These are phyloP conservation scores for Orthosia cruda DNA, from an alignment of 2,888 invertebrate genomes.

Conservation along the genomic window DNA sequence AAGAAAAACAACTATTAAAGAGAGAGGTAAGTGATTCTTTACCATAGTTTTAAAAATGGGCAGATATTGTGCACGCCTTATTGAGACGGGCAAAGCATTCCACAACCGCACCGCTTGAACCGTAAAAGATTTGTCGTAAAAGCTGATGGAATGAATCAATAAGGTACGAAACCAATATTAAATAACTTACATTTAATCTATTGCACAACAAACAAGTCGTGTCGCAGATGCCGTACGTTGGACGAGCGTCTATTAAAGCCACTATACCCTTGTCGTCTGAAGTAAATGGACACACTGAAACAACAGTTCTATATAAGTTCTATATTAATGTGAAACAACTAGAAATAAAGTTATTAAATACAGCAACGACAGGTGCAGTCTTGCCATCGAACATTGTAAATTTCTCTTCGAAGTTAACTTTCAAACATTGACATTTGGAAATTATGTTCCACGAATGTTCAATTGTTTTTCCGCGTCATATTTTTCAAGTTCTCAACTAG, in stretches of 20 bases:
- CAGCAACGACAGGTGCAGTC: not conserved
- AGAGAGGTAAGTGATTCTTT: too few species aligned
- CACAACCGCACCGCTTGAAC: too few species aligned
- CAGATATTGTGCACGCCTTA: too few species aligned
- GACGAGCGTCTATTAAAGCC: slow-evolving; percentile 85
- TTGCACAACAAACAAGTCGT: slow-evolving; percentile 85
- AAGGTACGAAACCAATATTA: not conserved
- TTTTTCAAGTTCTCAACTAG: not conserved
- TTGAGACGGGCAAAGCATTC: too few species aligned
- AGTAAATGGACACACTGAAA: slow-evolving; percentile 84
- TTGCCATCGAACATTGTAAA: not conserved
- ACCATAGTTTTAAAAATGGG: too few species aligned
- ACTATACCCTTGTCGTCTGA: slow-evolving; percentile 78
- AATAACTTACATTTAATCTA: slow-evolving; percentile 83
- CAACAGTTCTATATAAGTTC: slow-evolving; percentile 27
- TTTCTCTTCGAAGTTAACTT: not conserved
- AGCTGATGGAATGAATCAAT: not conserved
- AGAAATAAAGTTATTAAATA: slow-evolving; percentile 20
- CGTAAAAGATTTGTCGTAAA: too few species aligned
- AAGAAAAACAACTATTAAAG: too few species aligned
- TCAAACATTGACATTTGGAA: too few species aligned
- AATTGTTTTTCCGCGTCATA: not conserved
- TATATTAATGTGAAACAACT: slow-evolving; percentile 3
- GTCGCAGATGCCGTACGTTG: slow-evolving; percentile 86
- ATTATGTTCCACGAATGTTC: not conserved